Evolutionary conservation across 2,888 invertebrate genomes (phyloP).

Genomic region (Podabrus alpinus): DNA sequence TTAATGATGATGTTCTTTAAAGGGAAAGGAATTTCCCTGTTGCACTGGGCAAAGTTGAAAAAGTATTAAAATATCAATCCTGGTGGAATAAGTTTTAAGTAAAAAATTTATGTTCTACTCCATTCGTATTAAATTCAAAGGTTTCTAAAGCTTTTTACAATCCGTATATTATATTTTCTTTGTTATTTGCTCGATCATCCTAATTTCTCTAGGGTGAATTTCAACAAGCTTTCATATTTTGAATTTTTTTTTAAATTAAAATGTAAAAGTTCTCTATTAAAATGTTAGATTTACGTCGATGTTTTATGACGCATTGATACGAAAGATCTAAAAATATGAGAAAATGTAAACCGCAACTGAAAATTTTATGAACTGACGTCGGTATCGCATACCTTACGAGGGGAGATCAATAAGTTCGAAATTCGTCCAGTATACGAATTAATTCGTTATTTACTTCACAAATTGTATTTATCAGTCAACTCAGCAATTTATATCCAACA

Average conservation of each 20-base stretch:
- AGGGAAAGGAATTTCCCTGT: not conserved
- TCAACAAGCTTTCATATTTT: not conserved
- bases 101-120: not conserved
- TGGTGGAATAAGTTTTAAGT: not conserved
- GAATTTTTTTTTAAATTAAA: not conserved
- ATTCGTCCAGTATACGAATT: too few species aligned
- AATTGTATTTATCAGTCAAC: too few species aligned
- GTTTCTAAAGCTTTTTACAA: not conserved
- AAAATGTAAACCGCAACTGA: not conserved
- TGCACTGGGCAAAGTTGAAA: not conserved
- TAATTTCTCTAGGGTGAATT: not conserved
- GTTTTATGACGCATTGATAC: not conserved
- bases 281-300: not conserved
- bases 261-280: not conserved
- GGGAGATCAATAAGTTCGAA: too few species aligned
- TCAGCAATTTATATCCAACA: too few species aligned
- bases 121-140: not conserved
- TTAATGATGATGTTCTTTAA: not conserved
- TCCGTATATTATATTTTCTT: not conserved
- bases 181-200: not conserved
- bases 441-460: too few species aligned
- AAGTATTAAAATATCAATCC: not conserved
- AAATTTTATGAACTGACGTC: not conserved
- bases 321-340: not conserved
- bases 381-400: not conserved